Percentiles rank a stretch among this genome's conserved stretches.
These are phyloP conservation scores for Chrysomela aeneicollis DNA, from an alignment of 2,888 invertebrate species.

Conservation along the genomic window DNA sequence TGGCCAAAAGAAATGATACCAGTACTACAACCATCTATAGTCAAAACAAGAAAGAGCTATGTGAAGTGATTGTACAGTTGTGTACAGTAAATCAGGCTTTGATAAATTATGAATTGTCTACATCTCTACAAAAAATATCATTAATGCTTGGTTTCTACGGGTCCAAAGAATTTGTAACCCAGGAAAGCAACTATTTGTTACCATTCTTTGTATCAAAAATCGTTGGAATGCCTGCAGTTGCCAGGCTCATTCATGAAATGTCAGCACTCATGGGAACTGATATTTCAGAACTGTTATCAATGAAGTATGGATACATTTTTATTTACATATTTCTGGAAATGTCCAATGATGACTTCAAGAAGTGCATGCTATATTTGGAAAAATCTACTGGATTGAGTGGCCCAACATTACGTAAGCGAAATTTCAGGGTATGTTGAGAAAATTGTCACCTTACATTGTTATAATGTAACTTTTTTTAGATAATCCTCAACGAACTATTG, in stretches of 20 bases:
- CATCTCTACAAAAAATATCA: slow-evolving; percentile 69
- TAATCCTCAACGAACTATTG: slow-evolving; percentile 72
- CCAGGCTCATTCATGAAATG: slow-evolving; percentile 71
- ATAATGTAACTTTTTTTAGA: slow-evolving; percentile 52
- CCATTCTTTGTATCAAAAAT: slow-evolving; percentile 70
- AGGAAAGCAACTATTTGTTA: slow-evolving; percentile 74
- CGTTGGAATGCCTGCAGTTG: slow-evolving; percentile 66
- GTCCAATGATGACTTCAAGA: slow-evolving; percentile 64
- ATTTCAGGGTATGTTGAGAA: slow-evolving; percentile 63
- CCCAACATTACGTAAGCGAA: slow-evolving; percentile 69
- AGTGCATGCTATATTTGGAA: slow-evolving; percentile 71
- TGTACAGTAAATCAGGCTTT: slow-evolving; percentile 67
- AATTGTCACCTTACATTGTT: neutral
- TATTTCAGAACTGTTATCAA: slow-evolving; percentile 68
- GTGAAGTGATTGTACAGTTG: slow-evolving; percentile 65
- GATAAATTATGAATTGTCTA: slow-evolving; percentile 66
- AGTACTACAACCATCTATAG: slow-evolving; percentile 67
- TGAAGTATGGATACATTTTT: slow-evolving; percentile 75
- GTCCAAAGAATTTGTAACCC: slow-evolving; percentile 49
- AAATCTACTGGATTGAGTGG: slow-evolving; percentile 67
- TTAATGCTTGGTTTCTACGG: slow-evolving; percentile 72
- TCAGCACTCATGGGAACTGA: slow-evolving; percentile 68
- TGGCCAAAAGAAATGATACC: slow-evolving; percentile 65
- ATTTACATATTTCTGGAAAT: slow-evolving; percentile 71
- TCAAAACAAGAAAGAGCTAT: slow-evolving; percentile 70